Base-by-base conservation (phyloP, 2,888 invertebrate species). In the Meta bourneti region DNA sequence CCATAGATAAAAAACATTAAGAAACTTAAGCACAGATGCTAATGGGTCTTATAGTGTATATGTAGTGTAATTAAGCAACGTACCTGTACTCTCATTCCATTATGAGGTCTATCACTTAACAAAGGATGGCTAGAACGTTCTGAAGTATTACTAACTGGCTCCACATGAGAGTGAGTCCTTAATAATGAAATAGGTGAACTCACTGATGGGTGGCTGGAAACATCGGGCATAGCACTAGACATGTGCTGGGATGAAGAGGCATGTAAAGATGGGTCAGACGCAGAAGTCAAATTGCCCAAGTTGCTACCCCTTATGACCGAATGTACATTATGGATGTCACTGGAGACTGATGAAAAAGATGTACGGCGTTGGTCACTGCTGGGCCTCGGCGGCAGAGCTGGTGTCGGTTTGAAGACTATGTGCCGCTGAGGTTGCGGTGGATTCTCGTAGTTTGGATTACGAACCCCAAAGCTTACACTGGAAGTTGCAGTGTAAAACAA, bases 21-120 rank as follows among this genome's bases (percentile, higher is more conserved):
- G n/a, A n/a, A n/a, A n/a, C n/a, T n/a, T n/a, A n/a, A n/a, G n/a
- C n/a, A n/a, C n/a, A n/a, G n/a, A n/a, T n/a, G n/a, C n/a, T n/a
- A n/a, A n/a, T n/a, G n/a, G n/a, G n/a, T n/a, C n/a, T n/a, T n/a
- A n/a, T n/a, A n/a, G n/a, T 20, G 7, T 0, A 16, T n/a, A 16
- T 1, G 20, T 20, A 16, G 34, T 74, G n/a, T 51, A 19, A 70
- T n/a, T 7, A 19, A 34, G 4, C n/a, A 51, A 16, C 49, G 20
- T 54, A 87, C 87, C 80, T 79, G 71, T 13, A 52, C 34, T 72
- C 87, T 71, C 54, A 75, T 20, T 74, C 80, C 89, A 80, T 93
- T 92, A 79, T 93, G 93, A 13, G 93, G 93, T 54, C 93, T 93
- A 86, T 93, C 93, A 75, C 89, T 91, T 34, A 82, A 48, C 0